A percentile compares a stretch with the other conserved stretches of the same genome.
Evolutionary conservation across 2,113 vertebrate genomes (phyloP).

Genomic region (Megalops atlanticus): DNA sequence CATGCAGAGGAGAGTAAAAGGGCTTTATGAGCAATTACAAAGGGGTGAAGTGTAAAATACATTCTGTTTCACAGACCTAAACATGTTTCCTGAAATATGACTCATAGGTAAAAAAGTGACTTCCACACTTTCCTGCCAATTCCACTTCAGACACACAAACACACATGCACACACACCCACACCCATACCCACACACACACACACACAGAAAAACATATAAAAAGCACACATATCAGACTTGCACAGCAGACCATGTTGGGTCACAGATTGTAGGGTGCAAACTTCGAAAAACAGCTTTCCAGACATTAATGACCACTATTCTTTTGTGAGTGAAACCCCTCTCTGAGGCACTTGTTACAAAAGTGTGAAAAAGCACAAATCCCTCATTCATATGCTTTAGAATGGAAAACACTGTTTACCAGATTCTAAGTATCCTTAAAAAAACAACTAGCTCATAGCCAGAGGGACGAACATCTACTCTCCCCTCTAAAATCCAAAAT

Average conservation of each 20-base stretch:
- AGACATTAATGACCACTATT: neutral
- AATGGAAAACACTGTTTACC: neutral
- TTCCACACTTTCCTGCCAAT: neutral
- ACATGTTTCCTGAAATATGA: neutral
- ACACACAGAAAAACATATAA: neutral
- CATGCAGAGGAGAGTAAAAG: neutral
- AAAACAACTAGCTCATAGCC: too few species aligned
- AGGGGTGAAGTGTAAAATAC: neutral
- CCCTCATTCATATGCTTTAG: neutral
- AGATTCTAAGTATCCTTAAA: neutral
- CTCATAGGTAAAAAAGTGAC: neutral
- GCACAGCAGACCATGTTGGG: neutral
- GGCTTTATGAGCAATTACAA: neutral
- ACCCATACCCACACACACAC: too few species aligned
- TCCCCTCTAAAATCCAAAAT: slow-evolving; percentile 23
- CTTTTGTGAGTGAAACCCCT: neutral
- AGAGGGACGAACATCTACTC: too few species aligned
- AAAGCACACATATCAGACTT: neutral
- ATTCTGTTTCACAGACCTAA: neutral
- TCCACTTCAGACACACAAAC: neutral
- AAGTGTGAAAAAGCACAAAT: neutral
- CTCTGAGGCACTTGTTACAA: neutral
- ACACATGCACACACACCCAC: neutral
- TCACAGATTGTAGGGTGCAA: neutral
- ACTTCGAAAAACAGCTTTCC: neutral